Conservation (phyloP, 2,797 vertebrate genomes). For the Lepus townsendii region DNA sequence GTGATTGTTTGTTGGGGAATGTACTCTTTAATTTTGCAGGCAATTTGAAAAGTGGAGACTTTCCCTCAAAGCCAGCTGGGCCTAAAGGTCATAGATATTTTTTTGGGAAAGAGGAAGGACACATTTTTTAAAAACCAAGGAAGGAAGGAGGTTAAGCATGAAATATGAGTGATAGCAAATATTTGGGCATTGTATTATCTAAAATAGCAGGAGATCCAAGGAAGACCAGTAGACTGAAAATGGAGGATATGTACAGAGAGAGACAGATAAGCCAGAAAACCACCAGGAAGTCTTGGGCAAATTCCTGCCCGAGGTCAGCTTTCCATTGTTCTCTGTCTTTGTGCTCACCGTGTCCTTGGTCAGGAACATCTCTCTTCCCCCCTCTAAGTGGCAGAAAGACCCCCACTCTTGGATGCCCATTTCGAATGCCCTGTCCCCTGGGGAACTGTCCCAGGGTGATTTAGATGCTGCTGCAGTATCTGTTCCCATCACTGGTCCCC, state of each 20-base stretch:
- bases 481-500: neutral
- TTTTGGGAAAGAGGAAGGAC: slow-evolving; percentile 1
- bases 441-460: neutral
- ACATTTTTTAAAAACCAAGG: neutral
- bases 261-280: neutral
- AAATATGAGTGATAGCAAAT: neutral
- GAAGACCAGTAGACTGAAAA: neutral
- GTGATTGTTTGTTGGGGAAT: neutral
- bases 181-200: neutral
- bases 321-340: neutral
- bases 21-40: neutral
- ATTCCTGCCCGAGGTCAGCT: neutral
- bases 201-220: neutral
- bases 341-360: neutral
- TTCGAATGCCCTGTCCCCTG: neutral
- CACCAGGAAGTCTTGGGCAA: neutral
- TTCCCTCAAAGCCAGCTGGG: neutral
- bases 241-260: no score
- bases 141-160: slow-evolving; percentile 2
- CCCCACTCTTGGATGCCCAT: neutral
- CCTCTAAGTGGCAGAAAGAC: neutral
- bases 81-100: neutral
- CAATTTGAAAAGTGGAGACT: neutral
- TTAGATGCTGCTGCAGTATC: neutral
- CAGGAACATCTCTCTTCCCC: neutral